These are phyloP conservation scores for Sinodicranocentrus sp. DNA, from an alignment of 2,888 invertebrate species.

Conservation along the genomic window DNA sequence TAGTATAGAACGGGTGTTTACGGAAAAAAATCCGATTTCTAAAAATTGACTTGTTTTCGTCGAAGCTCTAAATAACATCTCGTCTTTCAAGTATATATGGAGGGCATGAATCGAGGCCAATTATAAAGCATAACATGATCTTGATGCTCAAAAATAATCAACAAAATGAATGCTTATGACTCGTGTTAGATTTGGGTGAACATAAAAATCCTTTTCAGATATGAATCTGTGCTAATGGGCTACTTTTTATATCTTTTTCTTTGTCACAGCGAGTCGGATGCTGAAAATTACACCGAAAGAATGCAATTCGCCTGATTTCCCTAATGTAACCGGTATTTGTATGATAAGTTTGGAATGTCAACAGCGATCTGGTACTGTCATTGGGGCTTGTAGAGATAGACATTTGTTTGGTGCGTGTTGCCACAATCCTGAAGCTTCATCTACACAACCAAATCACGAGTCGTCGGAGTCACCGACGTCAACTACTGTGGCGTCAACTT, in stretches of 20 bases:
- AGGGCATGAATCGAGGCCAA: too few relatives aligned
- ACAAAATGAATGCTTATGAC: background rate
- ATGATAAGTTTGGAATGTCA: conserved; percentile 96
- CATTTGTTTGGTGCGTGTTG: conserved; percentile 94
- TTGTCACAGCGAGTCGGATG: conserved; percentile 54
- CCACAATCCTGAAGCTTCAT: conserved; percentile 78
- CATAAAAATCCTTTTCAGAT: background rate
- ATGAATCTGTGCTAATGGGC: conserved; percentile 22
- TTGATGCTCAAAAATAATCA: background rate
- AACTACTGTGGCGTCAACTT: background rate
- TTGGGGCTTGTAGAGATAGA: conserved; percentile 94
- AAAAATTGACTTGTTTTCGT: conserved; percentile 13
- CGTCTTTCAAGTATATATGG: too few relatives aligned
- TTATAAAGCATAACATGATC: background rate
- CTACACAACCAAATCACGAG: too few relatives aligned
- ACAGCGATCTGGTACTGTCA: conserved; percentile 88
- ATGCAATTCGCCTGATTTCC: conserved; percentile 44
- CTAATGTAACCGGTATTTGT: conserved; percentile 84
- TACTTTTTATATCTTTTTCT: background rate
- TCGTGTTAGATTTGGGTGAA: background rate
- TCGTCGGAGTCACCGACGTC: conserved; percentile 49
- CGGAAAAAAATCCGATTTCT: conserved; percentile 11
- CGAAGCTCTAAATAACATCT: too few relatives aligned
- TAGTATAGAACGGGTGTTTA: conserved; percentile 16
- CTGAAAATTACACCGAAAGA: conserved; percentile 63